Base-by-base conservation (phyloP, 1,140 invertebrate genomes). In the Macrobrachium rosenbergii region DNA sequence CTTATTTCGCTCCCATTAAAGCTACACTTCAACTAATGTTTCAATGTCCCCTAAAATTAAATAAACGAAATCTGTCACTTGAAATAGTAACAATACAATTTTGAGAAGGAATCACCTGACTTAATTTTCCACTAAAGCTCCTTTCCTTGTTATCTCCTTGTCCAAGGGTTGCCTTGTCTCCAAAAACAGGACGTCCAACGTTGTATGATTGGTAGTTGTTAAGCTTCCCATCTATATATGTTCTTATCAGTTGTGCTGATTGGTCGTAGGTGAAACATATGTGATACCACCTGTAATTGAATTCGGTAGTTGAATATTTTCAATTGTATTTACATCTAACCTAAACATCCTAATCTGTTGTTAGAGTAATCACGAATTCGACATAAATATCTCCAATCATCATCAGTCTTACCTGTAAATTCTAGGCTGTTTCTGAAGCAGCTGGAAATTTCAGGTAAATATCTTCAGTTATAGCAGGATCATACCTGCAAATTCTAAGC, bases 251-350 rank as follows among this genome's bases (percentile, higher is more conserved):
- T 43, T 78, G 83, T 2, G 11, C 16, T 17, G 28, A 43, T 37
- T 84, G 83, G 73, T 84, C 75, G 60, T 84, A 84, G 17, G 83
- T 84, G 75, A 84, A 84, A 43, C 83, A 84, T 5, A 84, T 59
- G 75, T 84, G 83, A 59, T 84, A 72, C 83, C 83, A 84, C 64
- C 83, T 84, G 83, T 0, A 52, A 52, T 8, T 52, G 7, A 10
- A 52, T 52, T 37, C 28, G 3, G 28, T 37, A 37, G 3, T 3
- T 52, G 52, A 52, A 52, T 52, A 52, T 52, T 52, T 52, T 52
- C 52, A 37, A 37, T 37, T 37, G 3, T 37, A 37, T 3, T 37
- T 37, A 2, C 1, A 37, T 37, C 28, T 37, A 2, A 37, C 28
- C 28, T 52, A 8, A 2, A 52, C 52, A 52, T 52, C 6, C 52